Evolutionary conservation across 2,888 invertebrate genomes (phyloP), one percentile per base, ranked within the genome.

Genomic region (Campaea margaritaria): DNA sequence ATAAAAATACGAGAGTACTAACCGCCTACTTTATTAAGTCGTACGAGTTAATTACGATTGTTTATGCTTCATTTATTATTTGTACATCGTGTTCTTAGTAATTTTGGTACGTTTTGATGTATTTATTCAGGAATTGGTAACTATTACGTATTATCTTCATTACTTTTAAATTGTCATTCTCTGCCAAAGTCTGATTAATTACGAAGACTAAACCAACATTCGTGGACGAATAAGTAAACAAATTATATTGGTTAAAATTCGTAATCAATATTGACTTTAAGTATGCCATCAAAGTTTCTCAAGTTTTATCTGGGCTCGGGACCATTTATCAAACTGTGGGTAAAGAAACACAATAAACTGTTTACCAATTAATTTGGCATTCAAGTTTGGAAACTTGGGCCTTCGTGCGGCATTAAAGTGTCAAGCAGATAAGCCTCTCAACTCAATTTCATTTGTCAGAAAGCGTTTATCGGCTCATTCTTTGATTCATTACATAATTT

Each of bases 1-100:
- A 83, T 87, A 85, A 87, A 82, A 78, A 69, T 78, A 77, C 78
- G 72, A 79, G 82, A 78, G 83, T 79, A 83, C 87, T 88, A 81
- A 80, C 78, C 75, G 70, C 76, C 73, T 71, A 75, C 69, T 86
- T 87, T 85, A 87, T 76, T 74, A 76, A 78, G 55, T 72, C 67
- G 73, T 68, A 31, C 31, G 8, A 31, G 1, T 31, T 31, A 31
- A 31, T 31, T 1, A 31, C 31, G 9, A 31, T 9, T 31, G 31
- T 31, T 9, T 31, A 31, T 31, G 31, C 9, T 10, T 31, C 10
- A 31, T 31, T 21, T 21, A 21, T 21, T 21, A 21, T 21, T 21
- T 21, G n/a, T 21, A 5, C 2, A 21, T 3, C 21, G 21, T 21
- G 21, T 21, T 21, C 21, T 2, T 21, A 21, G 21, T 3, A 21